Percentiles rank a stretch among this genome's conserved stretches.
Evolutionary conservation across 1,140 invertebrate species (phyloP).

Genomic region (Pseudomyrmex flavicornis): DNA sequence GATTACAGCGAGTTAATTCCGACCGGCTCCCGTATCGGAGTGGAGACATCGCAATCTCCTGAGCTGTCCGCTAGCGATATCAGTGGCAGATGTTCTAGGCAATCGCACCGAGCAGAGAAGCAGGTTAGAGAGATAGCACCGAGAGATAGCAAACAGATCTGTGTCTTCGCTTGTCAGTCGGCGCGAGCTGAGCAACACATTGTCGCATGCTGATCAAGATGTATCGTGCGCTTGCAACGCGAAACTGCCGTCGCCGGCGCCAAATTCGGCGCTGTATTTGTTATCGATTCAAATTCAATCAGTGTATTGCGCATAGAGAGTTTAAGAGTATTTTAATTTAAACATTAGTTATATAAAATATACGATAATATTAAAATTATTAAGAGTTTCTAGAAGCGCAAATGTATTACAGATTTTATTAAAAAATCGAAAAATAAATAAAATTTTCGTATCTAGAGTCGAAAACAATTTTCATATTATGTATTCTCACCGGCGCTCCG

Average conservation of each 20-base stretch:
- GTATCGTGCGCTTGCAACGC: conserved; percentile 6
- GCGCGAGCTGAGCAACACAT: conserved; percentile 40
- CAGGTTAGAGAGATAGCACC: conserved; percentile 50
- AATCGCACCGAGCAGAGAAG: conserved; percentile 45
- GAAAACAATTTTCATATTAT: conserved; percentile 22
- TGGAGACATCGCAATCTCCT: conserved; percentile 59
- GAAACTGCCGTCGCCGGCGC: neutral
- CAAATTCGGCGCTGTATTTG: conserved; percentile 16
- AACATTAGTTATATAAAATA: no score
- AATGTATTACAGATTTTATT: no score
- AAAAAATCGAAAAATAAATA: no score
- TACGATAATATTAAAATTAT: no score
- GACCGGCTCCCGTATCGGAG: conserved; percentile 37
- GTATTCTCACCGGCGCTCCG: neutral
- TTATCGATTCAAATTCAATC: neutral
- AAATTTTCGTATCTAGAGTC: neutral
- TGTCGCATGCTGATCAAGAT: conserved; percentile 51
- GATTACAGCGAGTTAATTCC: conserved; percentile 47
- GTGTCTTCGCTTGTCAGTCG: conserved; percentile 58
- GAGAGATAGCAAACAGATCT: conserved; percentile 55
- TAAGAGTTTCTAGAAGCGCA: no score
- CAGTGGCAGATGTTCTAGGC: conserved; percentile 56
- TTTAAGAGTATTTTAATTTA: neutral
- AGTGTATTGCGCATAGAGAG: no score
- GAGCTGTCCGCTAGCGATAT: conserved; percentile 58